Conservation (phyloP, 2,888 invertebrate genomes). For the Apamea sordens region DNA sequence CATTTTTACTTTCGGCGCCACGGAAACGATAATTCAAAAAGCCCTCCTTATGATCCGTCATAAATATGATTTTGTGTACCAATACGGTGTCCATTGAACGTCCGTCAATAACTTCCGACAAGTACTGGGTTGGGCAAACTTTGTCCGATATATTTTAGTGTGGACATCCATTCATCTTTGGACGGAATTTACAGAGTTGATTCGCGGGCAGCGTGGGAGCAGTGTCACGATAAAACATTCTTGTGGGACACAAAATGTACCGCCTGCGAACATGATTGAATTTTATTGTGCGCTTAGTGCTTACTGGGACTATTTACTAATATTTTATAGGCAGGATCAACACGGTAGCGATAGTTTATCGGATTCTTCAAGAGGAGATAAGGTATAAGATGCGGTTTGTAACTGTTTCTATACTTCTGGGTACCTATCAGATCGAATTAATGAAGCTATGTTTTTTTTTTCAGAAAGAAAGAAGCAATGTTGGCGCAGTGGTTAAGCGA, state of each 20-base stretch:
- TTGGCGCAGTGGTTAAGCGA: too few relatives aligned
- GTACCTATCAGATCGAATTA: background rate
- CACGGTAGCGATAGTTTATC: slow-evolving; percentile 62
- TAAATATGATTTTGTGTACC: slow-evolving; percentile 62
- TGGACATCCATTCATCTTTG: slow-evolving; percentile 72
- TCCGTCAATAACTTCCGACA: slow-evolving; percentile 65
- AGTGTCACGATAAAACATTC: slow-evolving; percentile 87
- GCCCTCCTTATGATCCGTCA: slow-evolving; percentile 56
- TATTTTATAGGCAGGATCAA: slow-evolving; percentile 65
- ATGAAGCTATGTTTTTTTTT: background rate
- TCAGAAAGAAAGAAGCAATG: background rate
- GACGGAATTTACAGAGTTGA: slow-evolving; percentile 74
- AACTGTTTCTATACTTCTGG: background rate
- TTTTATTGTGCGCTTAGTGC: slow-evolving; percentile 84
- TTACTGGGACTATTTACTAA: slow-evolving; percentile 73
- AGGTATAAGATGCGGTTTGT: background rate
- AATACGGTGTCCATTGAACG: slow-evolving; percentile 51
- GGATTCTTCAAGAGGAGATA: slow-evolving; percentile 35
- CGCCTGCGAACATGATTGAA: slow-evolving; percentile 86
- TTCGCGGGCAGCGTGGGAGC: slow-evolving; percentile 83
- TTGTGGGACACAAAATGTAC: slow-evolving; percentile 78
- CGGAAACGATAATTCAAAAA: slow-evolving; percentile 63
- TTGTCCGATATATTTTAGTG: slow-evolving; percentile 64
- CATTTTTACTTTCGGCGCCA: slow-evolving; percentile 55
- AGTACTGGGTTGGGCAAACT: slow-evolving; percentile 49